Conservation (phyloP, 2,888 invertebrate genomes). For the Pantelozetes paolii region DNA sequence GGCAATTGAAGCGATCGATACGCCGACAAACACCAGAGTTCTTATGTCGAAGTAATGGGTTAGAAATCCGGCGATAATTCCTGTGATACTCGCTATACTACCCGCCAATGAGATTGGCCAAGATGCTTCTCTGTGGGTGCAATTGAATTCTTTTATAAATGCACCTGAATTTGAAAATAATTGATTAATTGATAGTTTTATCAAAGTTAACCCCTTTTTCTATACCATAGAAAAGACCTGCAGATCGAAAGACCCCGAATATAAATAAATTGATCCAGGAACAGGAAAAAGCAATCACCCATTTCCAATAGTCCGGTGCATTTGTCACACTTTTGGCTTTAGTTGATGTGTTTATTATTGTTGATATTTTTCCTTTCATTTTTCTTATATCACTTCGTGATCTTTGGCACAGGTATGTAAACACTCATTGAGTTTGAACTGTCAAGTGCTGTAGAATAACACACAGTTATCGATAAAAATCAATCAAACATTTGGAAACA, state of each 20-base stretch:
- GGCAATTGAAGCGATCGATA: conserved; percentile 38
- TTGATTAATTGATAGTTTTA: background rate
- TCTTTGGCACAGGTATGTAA: too few species aligned
- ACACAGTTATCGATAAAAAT: too few species aligned
- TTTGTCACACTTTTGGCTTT: background rate
- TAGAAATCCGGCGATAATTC: conserved; percentile 44
- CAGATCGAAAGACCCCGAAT: conserved; percentile 45
- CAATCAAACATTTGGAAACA: too few species aligned
- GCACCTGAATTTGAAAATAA: conserved; percentile 18
- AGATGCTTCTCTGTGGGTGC: conserved; percentile 45
- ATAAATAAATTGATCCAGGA: conserved; percentile 46
- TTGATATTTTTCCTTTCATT: too few species aligned
- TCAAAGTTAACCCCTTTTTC: background rate
- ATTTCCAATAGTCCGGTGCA: background rate
- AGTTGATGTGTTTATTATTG: too few species aligned
- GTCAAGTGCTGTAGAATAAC: too few species aligned
- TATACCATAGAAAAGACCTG: conserved; percentile 43
- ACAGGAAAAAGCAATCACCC: conserved; percentile 43
- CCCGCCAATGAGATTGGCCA: conserved; percentile 43
- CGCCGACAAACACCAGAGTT: conserved; percentile 42
- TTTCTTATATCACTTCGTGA: too few species aligned
- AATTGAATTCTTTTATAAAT: conserved; percentile 41
- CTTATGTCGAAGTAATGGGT: conserved; percentile 43
- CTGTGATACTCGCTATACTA: conserved; percentile 39
- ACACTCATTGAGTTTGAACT: too few species aligned